A percentile compares a stretch with the other conserved stretches of the same genome.
Conservation (phyloP, 2,888 invertebrate species). For the Drosophila glabriapex region DNA sequence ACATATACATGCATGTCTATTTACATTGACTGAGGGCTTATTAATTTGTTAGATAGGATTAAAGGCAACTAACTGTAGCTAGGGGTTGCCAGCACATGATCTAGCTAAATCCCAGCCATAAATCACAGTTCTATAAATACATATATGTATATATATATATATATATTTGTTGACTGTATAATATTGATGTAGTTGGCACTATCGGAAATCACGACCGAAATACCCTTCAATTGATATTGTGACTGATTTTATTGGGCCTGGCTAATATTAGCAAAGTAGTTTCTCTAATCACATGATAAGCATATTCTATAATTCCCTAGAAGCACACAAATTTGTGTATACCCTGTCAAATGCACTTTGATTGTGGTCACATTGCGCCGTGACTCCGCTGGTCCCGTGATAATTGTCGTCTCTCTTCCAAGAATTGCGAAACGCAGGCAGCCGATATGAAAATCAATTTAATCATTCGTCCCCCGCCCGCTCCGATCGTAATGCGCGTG, state of each 20-base stretch:
- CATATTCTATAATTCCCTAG: slow-evolving; percentile 62
- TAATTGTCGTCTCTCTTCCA: slow-evolving; percentile 30
- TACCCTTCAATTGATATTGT: slow-evolving; percentile 78
- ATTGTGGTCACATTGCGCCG: slow-evolving; percentile 25
- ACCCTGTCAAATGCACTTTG: slow-evolving; percentile 3
- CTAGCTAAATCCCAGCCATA: slow-evolving; percentile 57
- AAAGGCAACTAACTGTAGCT: slow-evolving; percentile 23
- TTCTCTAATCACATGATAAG: slow-evolving; percentile 79
- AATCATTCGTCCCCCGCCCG: slow-evolving; percentile 54
- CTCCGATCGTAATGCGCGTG: slow-evolving; percentile 49
- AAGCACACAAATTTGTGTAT: slow-evolving; percentile 12
- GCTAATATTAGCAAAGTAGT: slow-evolving; percentile 76
- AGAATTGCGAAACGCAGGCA: slow-evolving; percentile 34
- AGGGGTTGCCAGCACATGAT: slow-evolving; percentile 56
- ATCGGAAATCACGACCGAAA: slow-evolving; percentile 72
- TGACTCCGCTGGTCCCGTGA: slow-evolving; percentile 29
- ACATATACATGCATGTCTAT: background rate
- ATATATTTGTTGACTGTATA: background rate
- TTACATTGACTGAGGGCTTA: slow-evolving; percentile 20
- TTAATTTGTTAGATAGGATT: slow-evolving; percentile 24
- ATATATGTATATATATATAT: slow-evolving; percentile 7
- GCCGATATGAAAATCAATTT: slow-evolving; percentile 76
- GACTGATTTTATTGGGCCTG: slow-evolving; percentile 67
- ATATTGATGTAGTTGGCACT: slow-evolving; percentile 6
- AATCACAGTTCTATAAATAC: slow-evolving; percentile 40